phyloP scores from a whole-genome alignment of 2,888 invertebrate species.

The Dioctria linearis region DNA sequence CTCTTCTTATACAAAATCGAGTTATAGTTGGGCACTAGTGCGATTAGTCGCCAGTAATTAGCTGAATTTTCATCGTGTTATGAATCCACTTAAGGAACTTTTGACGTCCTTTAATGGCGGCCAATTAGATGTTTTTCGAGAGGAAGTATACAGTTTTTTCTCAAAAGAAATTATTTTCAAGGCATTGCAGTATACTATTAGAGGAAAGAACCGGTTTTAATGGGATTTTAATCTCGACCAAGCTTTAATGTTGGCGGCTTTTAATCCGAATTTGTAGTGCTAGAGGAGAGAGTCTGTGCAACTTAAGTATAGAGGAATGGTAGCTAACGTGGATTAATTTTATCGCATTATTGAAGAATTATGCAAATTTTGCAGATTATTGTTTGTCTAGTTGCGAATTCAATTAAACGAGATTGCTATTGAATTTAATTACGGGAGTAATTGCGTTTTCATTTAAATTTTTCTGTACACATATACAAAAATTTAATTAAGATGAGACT shows the following conservation, averaged over 20 bases:
- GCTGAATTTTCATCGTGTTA: constrained; percentile 43
- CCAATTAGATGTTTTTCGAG: constrained; percentile 55
- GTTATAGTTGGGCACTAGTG: neutral
- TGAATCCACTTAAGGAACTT: constrained; percentile 52
- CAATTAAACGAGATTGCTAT: too few relatives aligned
- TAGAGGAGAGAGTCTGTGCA: neutral
- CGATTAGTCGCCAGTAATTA: constrained; percentile 51
- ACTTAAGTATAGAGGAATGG: neutral
- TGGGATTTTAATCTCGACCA: constrained; percentile 55
- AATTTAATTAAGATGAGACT: too few relatives aligned
- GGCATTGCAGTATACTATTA: neutral
- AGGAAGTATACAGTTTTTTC: constrained; percentile 48
- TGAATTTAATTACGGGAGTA: too few relatives aligned
- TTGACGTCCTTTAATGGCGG: constrained; percentile 55
- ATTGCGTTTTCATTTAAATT: too few relatives aligned
- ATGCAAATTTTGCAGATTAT: too few relatives aligned
- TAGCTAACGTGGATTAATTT: too few relatives aligned
- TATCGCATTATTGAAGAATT: too few relatives aligned
- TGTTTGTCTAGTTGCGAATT: too few relatives aligned
- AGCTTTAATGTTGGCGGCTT: constrained; percentile 53
- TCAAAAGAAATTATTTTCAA: constrained; percentile 6
- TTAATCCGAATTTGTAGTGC: neutral
- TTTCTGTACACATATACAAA: too few relatives aligned
- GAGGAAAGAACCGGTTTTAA: constrained; percentile 7
- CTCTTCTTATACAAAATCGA: neutral